A percentile compares a stretch with the other conserved stretches of the same genome.
Evolutionary conservation across 2,888 invertebrate genomes (phyloP).

Genomic region (Halocaridina rubra): DNA sequence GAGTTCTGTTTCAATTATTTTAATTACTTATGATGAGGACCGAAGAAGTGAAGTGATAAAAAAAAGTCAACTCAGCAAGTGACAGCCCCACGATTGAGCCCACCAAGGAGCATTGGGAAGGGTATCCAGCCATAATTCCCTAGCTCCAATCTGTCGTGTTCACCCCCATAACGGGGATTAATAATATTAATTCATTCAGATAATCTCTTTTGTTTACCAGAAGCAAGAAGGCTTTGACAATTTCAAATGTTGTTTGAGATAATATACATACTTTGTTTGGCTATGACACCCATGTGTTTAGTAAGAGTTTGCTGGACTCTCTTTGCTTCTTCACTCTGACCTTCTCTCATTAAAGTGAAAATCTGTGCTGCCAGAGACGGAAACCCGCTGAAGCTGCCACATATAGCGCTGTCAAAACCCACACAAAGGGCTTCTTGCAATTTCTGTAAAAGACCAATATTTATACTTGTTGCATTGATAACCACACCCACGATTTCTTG

Average conservation of each 20-base stretch:
- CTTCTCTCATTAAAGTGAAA: conserved; percentile 65
- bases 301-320: background rate
- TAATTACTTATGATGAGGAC: no score
- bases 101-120: no score
- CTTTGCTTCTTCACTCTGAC: background rate
- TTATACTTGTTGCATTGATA: no score
- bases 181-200: background rate
- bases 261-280: background rate
- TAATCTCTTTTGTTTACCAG: background rate
- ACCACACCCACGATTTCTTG: no score
- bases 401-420: conserved; percentile 80
- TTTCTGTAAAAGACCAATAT: no score
- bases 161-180: no score
- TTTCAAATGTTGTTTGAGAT: no score
- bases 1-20: no score
- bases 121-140: no score
- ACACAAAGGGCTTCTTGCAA: conserved; percentile 76
- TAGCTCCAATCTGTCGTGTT: no score
- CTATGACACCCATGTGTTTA: background rate
- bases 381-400: conserved; percentile 78
- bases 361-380: conserved; percentile 75
- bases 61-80: no score
- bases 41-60: background rate
- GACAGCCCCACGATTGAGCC: no score
- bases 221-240: background rate